Evolutionary conservation across 2,113 vertebrate genomes (phyloP).

Genomic region (Carassius gibelio): DNA sequence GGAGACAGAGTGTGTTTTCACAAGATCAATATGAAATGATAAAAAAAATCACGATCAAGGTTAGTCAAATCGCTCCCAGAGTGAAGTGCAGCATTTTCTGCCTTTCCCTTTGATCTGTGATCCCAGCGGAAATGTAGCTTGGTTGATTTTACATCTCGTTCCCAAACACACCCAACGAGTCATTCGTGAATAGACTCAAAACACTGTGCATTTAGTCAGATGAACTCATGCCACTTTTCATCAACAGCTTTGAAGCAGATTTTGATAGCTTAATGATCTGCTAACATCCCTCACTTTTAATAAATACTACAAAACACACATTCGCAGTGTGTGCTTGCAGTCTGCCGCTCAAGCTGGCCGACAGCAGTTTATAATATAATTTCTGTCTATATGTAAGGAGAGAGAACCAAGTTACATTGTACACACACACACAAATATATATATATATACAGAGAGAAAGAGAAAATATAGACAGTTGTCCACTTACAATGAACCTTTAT

Average conservation of each 20-base stretch:
- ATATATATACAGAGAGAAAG: too few relatives aligned
- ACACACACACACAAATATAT: too few relatives aligned
- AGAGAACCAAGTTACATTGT: too few relatives aligned
- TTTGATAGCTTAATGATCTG: slow-evolving; percentile 25
- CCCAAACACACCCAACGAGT: background rate
- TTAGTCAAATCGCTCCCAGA: slow-evolving; percentile 26
- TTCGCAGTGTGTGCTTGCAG: background rate
- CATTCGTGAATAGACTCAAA: background rate
- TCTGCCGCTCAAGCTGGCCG: background rate
- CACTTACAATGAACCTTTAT: background rate
- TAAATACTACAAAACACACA: slow-evolving; percentile 22
- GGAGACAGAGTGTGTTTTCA: slow-evolving; percentile 24
- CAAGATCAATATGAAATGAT: slow-evolving; percentile 44
- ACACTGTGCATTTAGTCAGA: background rate
- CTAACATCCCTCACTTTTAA: slow-evolving; percentile 21
- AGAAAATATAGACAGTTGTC: too few relatives aligned
- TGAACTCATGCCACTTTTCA: slow-evolving; percentile 1
- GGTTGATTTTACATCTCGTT: slow-evolving; percentile 14
- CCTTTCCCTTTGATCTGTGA: slow-evolving; percentile 35
- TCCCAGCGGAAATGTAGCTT: slow-evolving; percentile 14
- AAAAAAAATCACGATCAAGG: slow-evolving; percentile 36
- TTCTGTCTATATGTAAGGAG: background rate
- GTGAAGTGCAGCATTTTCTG: slow-evolving; percentile 17
- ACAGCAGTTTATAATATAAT: background rate
- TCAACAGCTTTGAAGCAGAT: slow-evolving; percentile 6